Evolutionary conservation across 1,140 invertebrate species (phyloP), one percentile per base, ranked within the genome.

Genomic region (Rhopalosiphum padi): DNA sequence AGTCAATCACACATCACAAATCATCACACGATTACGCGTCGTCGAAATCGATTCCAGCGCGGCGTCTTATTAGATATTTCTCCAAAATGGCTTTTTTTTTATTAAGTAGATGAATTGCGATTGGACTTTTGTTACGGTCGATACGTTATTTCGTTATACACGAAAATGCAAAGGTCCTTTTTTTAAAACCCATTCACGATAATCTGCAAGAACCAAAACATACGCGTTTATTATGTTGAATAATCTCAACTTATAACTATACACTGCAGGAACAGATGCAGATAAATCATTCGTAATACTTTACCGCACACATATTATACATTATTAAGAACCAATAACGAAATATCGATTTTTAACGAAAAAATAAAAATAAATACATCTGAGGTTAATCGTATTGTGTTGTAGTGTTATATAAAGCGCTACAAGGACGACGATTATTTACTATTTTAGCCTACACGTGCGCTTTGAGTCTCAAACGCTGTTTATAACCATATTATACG

Each of bases 1-100:
- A 43, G 37, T 85, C 83, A 41, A 85, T 85, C 37, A 85, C 83
- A 43, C 77, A 37, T 82, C 60, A 68, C 60, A 68, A 68, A 68
- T 68, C 60, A 68, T 68, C 60, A 68, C 60, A 68, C 60, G 60
- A 68, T 68, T 30, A 68, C 60, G 30, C 23, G 60, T 68, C 30
- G 8, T 68, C 30, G 11, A 30, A 68, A 68, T 68, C 30, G 60
- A 68, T 68, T 68, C 11, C 9, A 15, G 11, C 11, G 15, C 3
- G 11, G 60, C 15, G 2, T 68, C 9, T 68, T 15, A 15, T n/a
- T 68, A 30, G 30, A 68, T n/a, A 68, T 60, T 68, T 68, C n/a
- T 68, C 30, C 30, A 4, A 68, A 68, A 68, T 68, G 15, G 3
- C 22, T 30, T 30, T 68, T 68, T 30, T 60, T 68, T 68, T 68